Base-by-base conservation (phyloP, 2,113 vertebrate species). In the Phyllopteryx taeniolatus region DNA sequence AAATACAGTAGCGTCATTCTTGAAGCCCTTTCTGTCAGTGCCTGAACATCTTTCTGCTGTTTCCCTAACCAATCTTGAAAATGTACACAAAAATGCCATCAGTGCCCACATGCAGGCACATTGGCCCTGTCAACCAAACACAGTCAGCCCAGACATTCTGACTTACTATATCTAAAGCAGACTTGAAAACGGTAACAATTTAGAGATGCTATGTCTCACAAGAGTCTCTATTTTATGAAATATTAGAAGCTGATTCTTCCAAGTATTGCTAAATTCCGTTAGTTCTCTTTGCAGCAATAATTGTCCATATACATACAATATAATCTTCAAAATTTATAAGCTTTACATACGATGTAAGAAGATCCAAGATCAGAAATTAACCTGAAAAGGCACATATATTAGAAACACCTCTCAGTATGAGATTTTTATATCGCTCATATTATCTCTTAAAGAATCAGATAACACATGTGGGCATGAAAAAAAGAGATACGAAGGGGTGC, bases 51-150 rank as follows among this genome's bases (percentile, higher is more conserved):
- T 73, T 86, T 90, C 87, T 86, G 82, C 85, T 79, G 68, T 74
- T 93, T 84, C 83, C 78, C 76, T 92, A 91, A 92, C 80, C 61
- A 78, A 81, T 83, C 72, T 74, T 90, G 90, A 92, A 91, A 85
- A 86, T 74, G 78, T 90, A 90, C 87, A 92, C 76, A 87, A 70
- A 88, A 92, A 92, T 87, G 88, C 89, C 87, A 91, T 92, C 89
- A 89, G 70, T 79, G 76, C 74, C 75, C 85, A 84, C 80, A 80
- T 79, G 53, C 79, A 82, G 68, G 68, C 82, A 80, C 79, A 86
- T 82, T 82, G 75, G 70, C 78, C 63, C 76, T 74, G 77, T 90
- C 86, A 83, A 83, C 63, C 62, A 68, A 81, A 86, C 79, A 81
- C 64, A 70, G 75, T 81, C 76, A 67, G 63, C 68, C 44, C 72